Evolutionary conservation across 1,140 invertebrate species (phyloP).

Genomic region (Drosophila kanapiae): DNA sequence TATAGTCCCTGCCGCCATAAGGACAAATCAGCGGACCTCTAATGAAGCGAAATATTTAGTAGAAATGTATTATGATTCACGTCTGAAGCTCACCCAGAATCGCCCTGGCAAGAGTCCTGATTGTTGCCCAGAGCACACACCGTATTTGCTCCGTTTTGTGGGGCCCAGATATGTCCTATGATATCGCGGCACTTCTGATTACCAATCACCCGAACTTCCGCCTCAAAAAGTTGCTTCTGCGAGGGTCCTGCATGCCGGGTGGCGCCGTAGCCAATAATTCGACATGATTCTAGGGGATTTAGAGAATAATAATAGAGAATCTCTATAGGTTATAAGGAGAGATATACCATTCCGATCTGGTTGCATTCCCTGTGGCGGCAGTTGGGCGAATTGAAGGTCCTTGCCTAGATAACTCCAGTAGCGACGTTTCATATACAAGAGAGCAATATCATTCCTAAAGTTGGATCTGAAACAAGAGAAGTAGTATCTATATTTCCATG

Average conservation of each 20-base stretch:
- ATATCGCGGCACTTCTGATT: slow-evolving; percentile 68
- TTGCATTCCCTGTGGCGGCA: slow-evolving; percentile 65
- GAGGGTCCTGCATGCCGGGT: slow-evolving; percentile 65
- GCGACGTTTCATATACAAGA: slow-evolving; percentile 52
- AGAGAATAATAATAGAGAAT: neutral
- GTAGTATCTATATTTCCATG: too few relatives aligned
- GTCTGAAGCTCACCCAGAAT: slow-evolving; percentile 58
- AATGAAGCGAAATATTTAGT: too few relatives aligned
- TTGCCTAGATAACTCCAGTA: slow-evolving; percentile 30
- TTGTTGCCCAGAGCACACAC: slow-evolving; percentile 75
- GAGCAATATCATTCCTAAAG: slow-evolving; percentile 76
- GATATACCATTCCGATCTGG: slow-evolving; percentile 60
- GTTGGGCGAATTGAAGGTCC: slow-evolving; percentile 52
- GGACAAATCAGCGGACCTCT: slow-evolving; percentile 76
- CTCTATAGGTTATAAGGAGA: neutral
- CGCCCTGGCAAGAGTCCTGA: slow-evolving; percentile 81
- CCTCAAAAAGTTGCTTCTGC: slow-evolving; percentile 67
- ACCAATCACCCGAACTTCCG: slow-evolving; percentile 66
- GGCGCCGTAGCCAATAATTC: slow-evolving; percentile 81
- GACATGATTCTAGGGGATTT: slow-evolving; percentile 51
- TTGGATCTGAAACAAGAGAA: slow-evolving; percentile 55
- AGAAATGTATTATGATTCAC: too few relatives aligned
- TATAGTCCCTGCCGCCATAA: slow-evolving; percentile 60
- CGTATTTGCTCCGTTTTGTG: slow-evolving; percentile 71
- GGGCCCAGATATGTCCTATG: slow-evolving; percentile 79